A percentile compares a stretch with the other conserved stretches of the same genome.
Conservation (phyloP, 2,113 vertebrate genomes). For the Zosterops japonicus region DNA sequence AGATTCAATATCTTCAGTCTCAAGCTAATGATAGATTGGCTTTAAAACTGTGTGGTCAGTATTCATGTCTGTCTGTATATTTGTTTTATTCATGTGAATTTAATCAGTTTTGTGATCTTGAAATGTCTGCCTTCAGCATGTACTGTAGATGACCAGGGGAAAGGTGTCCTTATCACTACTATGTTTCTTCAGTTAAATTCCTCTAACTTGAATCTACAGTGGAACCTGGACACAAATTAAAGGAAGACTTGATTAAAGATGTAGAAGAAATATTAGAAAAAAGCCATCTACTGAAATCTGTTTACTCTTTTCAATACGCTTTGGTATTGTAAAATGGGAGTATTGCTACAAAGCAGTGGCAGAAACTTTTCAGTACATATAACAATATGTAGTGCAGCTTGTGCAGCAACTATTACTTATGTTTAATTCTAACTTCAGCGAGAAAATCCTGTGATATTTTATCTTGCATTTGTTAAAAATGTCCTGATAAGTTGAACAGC, state of each 20-base stretch:
- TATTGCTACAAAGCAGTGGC: background rate
- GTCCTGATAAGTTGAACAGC: background rate
- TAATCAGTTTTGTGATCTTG: background rate
- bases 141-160: background rate
- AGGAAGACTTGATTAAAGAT: background rate
- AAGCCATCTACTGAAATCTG: background rate
- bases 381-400: background rate
- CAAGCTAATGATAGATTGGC: background rate
- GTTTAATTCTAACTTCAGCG: background rate
- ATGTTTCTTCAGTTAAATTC: background rate
- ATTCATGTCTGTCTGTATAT: background rate
- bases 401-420: background rate
- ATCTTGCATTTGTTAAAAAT: background rate
- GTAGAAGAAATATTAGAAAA: background rate
- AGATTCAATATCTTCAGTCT: background rate
- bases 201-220: background rate
- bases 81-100: background rate
- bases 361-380: background rate
- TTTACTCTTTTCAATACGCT: background rate
- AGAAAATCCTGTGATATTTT: background rate
- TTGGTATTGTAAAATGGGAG: background rate
- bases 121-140: fast-evolving
- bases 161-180: background rate
- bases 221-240: background rate
- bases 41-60: fast-evolving